These are phyloP conservation scores for Cisticola juncidis DNA, from an alignment of 2,113 vertebrate species.

Conservation along the genomic window DNA sequence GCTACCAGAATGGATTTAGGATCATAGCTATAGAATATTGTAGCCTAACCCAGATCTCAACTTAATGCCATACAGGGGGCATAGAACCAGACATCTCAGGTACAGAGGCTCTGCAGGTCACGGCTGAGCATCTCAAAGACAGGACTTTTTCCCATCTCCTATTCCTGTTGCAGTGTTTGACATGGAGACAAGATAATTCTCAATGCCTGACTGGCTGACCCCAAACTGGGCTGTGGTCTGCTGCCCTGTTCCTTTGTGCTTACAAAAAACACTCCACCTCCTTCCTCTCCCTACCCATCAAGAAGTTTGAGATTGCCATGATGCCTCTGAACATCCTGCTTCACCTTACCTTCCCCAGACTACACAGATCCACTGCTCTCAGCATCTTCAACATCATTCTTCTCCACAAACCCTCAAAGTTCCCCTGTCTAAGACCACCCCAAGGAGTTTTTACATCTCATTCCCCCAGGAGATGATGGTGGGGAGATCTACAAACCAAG, in stretches of 20 bases:
- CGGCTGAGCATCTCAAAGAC: not conserved
- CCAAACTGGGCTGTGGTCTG: not conserved
- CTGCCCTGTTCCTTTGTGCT: not conserved
- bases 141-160: not conserved
- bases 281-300: not conserved
- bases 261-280: not conserved
- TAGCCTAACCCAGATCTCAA: not conserved
- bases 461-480: not conserved
- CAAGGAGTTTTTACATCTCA: not conserved
- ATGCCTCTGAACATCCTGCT: accelerated
- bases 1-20: not conserved
- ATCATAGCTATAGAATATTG: not conserved
- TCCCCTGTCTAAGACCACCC: not conserved
- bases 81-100: not conserved
- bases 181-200: not conserved
- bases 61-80: not conserved
- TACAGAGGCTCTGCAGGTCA: not conserved
- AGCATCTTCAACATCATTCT: not conserved
- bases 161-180: not conserved
- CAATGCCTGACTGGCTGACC: not conserved
- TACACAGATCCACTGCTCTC: not conserved
- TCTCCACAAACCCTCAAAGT: accelerated
- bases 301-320: not conserved
- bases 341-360: not conserved
- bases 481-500: not conserved